Conservation (phyloP, 2,113 vertebrate species). For the Callipepla squamata region DNA sequence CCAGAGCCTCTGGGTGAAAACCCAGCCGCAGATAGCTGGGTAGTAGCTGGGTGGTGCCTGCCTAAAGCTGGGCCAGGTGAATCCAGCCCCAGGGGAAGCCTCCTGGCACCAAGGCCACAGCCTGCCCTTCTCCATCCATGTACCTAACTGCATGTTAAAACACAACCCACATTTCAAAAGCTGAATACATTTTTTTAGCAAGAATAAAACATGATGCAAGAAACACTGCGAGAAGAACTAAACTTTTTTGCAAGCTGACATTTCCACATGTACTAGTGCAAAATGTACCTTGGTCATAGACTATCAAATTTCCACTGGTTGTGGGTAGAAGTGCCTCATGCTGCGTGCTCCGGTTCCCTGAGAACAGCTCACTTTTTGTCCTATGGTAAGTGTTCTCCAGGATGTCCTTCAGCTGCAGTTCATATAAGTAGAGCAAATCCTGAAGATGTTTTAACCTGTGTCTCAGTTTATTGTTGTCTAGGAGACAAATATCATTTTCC, state of each 20-base stretch:
- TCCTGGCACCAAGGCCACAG: not conserved
- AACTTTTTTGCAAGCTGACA: not conserved
- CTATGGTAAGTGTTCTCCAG: slow-evolving; percentile 77
- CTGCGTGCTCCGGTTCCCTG: not conserved
- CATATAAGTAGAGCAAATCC: slow-evolving; percentile 76
- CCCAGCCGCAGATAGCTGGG: not conserved
- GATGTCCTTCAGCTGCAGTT: slow-evolving; percentile 82
- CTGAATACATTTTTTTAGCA: not conserved
- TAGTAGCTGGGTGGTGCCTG: not conserved
- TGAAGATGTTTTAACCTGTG: slow-evolving; percentile 80
- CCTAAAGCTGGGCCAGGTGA: not conserved
- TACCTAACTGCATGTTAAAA: not conserved
- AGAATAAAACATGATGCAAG: not conserved
- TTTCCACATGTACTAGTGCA: not conserved
- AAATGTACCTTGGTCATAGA: slow-evolving; percentile 84
- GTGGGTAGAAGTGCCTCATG: slow-evolving; percentile 42
- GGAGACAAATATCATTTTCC: slow-evolving; percentile 77
- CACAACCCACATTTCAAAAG: not conserved
- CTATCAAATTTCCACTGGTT: slow-evolving; percentile 83
- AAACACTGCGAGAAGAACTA: not conserved
- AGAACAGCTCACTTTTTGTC: slow-evolving; percentile 56
- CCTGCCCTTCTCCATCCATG: not conserved
- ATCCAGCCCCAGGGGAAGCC: not conserved
- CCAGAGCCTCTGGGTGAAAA: not conserved
- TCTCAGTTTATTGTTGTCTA: slow-evolving; percentile 78